Evolutionary conservation across 2,888 invertebrate genomes (phyloP).

Genomic region (Platycnemis pennipes): DNA sequence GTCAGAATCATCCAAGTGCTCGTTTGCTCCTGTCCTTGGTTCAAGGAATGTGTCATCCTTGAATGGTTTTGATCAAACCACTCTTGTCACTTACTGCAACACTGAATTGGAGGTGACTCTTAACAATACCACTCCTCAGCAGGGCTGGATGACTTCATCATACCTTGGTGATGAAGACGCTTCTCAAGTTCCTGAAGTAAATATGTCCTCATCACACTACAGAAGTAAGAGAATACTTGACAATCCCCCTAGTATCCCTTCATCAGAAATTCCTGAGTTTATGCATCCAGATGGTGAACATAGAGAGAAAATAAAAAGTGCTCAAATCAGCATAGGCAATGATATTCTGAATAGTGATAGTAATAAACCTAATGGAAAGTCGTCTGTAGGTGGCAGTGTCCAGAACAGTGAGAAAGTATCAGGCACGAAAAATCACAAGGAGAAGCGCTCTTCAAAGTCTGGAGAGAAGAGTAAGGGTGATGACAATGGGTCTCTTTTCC

Average conservation of each 20-base stretch:
- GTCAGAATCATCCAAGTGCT: conserved; percentile 48
- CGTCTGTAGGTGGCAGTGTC: background rate
- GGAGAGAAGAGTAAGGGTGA: background rate
- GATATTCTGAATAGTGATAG: background rate
- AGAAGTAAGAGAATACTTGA: conserved; percentile 50
- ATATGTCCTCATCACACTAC: conserved; percentile 3
- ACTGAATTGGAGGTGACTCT: conserved; percentile 32
- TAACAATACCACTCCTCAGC: background rate
- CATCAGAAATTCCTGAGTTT: background rate
- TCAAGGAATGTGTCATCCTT: background rate
- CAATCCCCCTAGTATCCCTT: background rate
- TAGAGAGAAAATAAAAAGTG: background rate
- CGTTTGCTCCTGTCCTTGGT: background rate
- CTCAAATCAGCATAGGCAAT: background rate
- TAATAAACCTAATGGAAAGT: background rate
- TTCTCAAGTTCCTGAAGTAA: conserved; percentile 9
- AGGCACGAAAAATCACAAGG: background rate
- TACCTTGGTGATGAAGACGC: background rate
- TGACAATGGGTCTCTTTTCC: background rate
- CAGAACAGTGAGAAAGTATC: background rate
- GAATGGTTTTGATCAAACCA: background rate
- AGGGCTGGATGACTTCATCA: background rate
- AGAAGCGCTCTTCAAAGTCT: conserved; percentile 12
- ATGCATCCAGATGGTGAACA: background rate
- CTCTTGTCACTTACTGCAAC: conserved; percentile 14